Base-by-base conservation (phyloP, 2,113 vertebrate genomes). In the Carassius auratus region DNA sequence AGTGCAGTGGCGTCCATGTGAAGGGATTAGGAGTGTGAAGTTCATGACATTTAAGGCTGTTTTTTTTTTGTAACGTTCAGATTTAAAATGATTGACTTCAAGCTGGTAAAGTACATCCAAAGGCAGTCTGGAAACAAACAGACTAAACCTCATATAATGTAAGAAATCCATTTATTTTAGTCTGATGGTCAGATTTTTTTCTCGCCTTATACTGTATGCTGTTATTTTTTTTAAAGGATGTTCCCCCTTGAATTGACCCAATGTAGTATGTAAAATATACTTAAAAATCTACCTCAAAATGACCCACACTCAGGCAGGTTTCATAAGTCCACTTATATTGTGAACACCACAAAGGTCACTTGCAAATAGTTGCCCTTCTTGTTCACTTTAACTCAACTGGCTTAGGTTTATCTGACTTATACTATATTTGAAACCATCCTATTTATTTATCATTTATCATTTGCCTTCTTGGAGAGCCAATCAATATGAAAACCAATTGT, bases 11-110 rank as follows among this genome's bases (percentile, higher is more conserved):
- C 17, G 5, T 38, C 30, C 21, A 8, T 73, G 26, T 69, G 26
- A 59, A 38, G 50, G 14, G 30, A 57, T 83, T 73, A 73, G 10
- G 10, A 57, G 45, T 19, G 81, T 73, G 23, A 66, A 52, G 62
- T 87, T 66, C 86, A 87, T 66, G 76, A 84, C 83, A 83, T 83
- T 83, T 73, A 73, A 52, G 26, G 26, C 15, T 71, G 64, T 55
- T 82, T 79, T 61, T n/a, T n/a, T 83, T 55, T 30, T n/a, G 48
- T 57, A 57, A 83, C 14, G 66, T 36, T 83, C 12, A 79, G 19
- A 81, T 69, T 83, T 83, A 4, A 76, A 69, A 50, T 86, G 26
- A 86, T 74, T 81, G 33, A 21, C 23, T 17, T 76, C 6, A 6
- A 69, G 66, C 61, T 38, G 33, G 15, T 36, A 69, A 38, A 38